These are phyloP conservation scores for Zhuqinia jingwanae DNA, from an alignment of 2,888 invertebrate species.

Conservation along the genomic window DNA sequence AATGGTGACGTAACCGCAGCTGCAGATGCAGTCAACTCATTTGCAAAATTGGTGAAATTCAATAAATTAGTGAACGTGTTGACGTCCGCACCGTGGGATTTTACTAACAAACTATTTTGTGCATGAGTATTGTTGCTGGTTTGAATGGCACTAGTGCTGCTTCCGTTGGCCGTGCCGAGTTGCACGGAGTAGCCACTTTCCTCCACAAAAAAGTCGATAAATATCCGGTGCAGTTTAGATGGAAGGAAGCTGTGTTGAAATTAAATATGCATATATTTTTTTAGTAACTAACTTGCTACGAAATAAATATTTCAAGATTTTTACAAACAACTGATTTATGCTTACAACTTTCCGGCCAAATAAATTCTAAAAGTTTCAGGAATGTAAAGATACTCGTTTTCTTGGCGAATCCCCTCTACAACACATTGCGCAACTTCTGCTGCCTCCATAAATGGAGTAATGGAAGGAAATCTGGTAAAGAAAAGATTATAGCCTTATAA, in stretches of 20 bases:
- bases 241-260: slow-evolving; percentile 52
- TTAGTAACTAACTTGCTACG: background rate
- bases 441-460: slow-evolving; percentile 57
- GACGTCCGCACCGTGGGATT: background rate
- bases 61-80: slow-evolving; percentile 44
- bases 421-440: slow-evolving; percentile 42
- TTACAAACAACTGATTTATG: background rate
- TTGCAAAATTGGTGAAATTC: slow-evolving; percentile 20
- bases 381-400: slow-evolving; percentile 51
- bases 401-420: slow-evolving; percentile 47
- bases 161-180: slow-evolving; percentile 25
- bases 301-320: background rate
- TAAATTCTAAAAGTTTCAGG: slow-evolving; percentile 61
- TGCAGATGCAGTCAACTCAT: slow-evolving; percentile 1
- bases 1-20: slow-evolving; percentile 5
- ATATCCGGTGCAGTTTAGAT: slow-evolving; percentile 50
- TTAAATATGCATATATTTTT: background rate
- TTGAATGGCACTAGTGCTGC: slow-evolving; percentile 10
- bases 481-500: too few species aligned
- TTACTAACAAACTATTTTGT: background rate
- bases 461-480: slow-evolving; percentile 49
- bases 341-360: slow-evolving; percentile 62
- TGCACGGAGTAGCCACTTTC: slow-evolving; percentile 49
- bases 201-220: slow-evolving; percentile 61
- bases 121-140: background rate